Conservation (phyloP, 2,888 invertebrate genomes). For the Matsumyia berberina region DNA sequence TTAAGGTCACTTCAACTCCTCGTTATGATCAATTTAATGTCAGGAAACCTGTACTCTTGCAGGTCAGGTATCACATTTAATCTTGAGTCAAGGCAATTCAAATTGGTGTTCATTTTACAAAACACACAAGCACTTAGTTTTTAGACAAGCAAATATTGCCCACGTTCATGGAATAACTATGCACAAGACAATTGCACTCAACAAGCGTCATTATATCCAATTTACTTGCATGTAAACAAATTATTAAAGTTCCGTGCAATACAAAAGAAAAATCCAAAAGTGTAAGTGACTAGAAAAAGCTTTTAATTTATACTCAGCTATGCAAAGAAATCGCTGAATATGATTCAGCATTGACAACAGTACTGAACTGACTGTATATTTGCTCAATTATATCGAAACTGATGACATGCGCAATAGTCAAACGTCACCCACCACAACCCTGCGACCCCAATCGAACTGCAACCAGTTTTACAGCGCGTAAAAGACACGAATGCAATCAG, state of each 20-base stretch:
- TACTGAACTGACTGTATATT: constrained; percentile 23
- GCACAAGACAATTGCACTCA: constrained; percentile 22
- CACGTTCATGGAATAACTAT: neutral
- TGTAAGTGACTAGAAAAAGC: neutral
- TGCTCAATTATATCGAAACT: neutral
- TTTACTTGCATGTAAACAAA: constrained; percentile 13
- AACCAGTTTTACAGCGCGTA: constrained; percentile 17
- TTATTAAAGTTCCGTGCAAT: constrained; percentile 21
- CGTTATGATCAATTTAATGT: too few relatives aligned
- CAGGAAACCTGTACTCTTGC: too few relatives aligned
- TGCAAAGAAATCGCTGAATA: constrained; percentile 27
- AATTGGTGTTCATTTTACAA: too few relatives aligned
- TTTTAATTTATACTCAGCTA: constrained; percentile 9
- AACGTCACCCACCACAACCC: neutral
- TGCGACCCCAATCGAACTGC: constrained; percentile 43
- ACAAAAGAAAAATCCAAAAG: constrained; percentile 25
- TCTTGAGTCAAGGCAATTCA: too few relatives aligned
- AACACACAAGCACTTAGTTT: neutral
- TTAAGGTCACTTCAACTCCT: neutral
- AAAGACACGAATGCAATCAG: constrained; percentile 20
- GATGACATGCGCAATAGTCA: constrained; percentile 44
- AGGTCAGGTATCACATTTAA: too few relatives aligned
- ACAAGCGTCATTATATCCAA: constrained; percentile 16
- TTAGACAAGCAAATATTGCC: too few relatives aligned
- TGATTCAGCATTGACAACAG: constrained; percentile 2